Evolutionary conservation across 2,113 vertebrate species (phyloP).

Genomic region (Mormyrus iriodes): DNA sequence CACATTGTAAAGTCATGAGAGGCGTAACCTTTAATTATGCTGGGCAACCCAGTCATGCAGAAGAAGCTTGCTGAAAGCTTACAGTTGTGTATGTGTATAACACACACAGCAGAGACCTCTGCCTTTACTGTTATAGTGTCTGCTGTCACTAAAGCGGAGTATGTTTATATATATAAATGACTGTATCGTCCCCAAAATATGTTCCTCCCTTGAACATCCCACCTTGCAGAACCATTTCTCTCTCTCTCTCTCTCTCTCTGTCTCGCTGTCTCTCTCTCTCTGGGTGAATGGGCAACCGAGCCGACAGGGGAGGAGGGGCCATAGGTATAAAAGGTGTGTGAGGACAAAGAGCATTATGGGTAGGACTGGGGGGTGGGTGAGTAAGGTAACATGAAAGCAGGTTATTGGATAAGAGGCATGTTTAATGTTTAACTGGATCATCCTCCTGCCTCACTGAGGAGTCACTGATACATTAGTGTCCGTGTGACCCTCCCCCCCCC

Average conservation of each 20-base stretch:
- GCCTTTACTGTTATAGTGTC: background rate
- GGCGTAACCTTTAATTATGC: background rate
- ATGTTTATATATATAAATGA: background rate
- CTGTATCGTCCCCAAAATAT: background rate
- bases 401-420: background rate
- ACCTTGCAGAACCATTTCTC: background rate
- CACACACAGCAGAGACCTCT: background rate
- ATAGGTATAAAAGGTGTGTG: background rate
- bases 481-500: background rate
- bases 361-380: background rate
- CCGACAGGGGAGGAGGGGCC: background rate
- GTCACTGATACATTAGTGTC: background rate
- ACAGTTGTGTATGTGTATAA: background rate
- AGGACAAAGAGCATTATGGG: background rate
- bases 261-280: background rate
- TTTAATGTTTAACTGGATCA: background rate
- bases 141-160: background rate
- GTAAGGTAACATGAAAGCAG: background rate
- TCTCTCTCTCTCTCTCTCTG: background rate
- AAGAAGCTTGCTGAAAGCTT: background rate
- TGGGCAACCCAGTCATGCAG: background rate
- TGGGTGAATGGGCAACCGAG: background rate
- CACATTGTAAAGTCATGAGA: background rate
- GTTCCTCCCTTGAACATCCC: background rate
- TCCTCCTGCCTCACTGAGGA: background rate